Evolutionary conservation across 1,140 invertebrate genomes (phyloP).

Genomic region (Harpegnathos saltator): DNA sequence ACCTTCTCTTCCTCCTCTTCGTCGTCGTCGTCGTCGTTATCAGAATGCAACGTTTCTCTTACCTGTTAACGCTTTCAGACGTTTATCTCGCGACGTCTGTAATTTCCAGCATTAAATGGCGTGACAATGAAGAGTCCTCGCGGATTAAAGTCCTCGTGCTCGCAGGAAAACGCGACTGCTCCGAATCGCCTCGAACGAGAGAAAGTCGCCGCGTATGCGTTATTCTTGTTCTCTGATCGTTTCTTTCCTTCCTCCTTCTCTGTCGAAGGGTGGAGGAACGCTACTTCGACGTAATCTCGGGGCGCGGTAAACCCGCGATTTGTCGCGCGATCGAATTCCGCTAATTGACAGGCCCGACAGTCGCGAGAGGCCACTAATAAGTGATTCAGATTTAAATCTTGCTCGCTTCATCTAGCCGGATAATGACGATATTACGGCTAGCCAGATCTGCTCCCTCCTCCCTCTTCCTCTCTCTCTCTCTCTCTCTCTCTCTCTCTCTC

Average conservation of each 20-base stretch:
- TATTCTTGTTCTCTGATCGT: background rate
- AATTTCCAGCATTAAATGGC: conserved; percentile 37
- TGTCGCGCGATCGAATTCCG: conserved; percentile 20
- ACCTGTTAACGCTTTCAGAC: conserved; percentile 30
- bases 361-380: conserved; percentile 25
- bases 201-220: background rate
- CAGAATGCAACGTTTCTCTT: background rate
- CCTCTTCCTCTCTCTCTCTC: too few relatives aligned
- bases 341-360: conserved; percentile 27
- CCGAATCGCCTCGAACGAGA: conserved; percentile 1
- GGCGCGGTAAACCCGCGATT: conserved; percentile 21
- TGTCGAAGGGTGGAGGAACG: background rate
- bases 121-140: conserved; percentile 3
- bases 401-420: conserved; percentile 16
- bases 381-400: conserved; percentile 56
- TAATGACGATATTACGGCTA: conserved; percentile 39
- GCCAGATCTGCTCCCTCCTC: too few relatives aligned
- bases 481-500: too few relatives aligned
- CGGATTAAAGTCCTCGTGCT: conserved; percentile 26
- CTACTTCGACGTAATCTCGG: background rate
- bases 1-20: too few relatives aligned
- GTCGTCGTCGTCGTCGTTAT: background rate
- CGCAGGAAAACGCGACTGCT: background rate
- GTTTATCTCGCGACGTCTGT: background rate
- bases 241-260: background rate